Conservation (phyloP, 2,113 vertebrate species). For the Anolis carolinensis region DNA sequence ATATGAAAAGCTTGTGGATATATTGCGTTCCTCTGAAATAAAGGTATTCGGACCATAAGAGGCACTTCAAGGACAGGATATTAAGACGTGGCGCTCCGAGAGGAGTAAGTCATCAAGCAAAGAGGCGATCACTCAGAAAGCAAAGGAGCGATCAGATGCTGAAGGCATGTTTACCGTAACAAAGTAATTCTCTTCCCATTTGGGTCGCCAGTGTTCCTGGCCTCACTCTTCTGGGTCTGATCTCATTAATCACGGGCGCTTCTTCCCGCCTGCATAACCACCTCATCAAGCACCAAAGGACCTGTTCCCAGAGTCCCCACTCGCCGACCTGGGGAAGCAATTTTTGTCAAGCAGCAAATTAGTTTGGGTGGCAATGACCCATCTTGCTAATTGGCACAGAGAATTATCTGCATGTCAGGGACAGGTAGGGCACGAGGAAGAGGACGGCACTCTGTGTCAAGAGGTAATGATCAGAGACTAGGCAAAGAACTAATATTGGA, state of each 20-base stretch:
- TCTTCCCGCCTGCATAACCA: background rate
- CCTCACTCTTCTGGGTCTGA: constrained; percentile 19
- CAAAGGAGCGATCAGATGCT: background rate
- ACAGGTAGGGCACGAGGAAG: background rate
- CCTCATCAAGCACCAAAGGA: constrained; percentile 20
- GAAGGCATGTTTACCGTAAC: constrained; percentile 27
- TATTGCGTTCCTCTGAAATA: constrained; percentile 19
- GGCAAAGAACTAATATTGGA: background rate
- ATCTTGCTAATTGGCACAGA: background rate
- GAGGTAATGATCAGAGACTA: background rate
- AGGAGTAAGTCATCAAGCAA: background rate
- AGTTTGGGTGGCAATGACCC: background rate
- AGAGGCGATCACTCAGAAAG: background rate
- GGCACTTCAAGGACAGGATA: background rate
- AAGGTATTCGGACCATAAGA: constrained; percentile 40
- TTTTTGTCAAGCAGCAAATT: constrained; percentile 32
- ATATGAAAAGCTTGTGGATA: constrained; percentile 35
- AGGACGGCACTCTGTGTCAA: background rate
- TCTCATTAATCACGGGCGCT: constrained; percentile 23
- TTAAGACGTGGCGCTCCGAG: background rate
- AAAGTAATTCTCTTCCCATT: constrained; percentile 27
- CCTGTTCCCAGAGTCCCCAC: constrained; percentile 16
- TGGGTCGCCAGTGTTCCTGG: background rate
- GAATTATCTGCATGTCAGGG: constrained; percentile 3
- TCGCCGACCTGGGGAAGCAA: constrained; percentile 4